These are phyloP conservation scores for Botia almorhae DNA, from an alignment of 2,797 vertebrate species.

Conservation along the genomic window DNA sequence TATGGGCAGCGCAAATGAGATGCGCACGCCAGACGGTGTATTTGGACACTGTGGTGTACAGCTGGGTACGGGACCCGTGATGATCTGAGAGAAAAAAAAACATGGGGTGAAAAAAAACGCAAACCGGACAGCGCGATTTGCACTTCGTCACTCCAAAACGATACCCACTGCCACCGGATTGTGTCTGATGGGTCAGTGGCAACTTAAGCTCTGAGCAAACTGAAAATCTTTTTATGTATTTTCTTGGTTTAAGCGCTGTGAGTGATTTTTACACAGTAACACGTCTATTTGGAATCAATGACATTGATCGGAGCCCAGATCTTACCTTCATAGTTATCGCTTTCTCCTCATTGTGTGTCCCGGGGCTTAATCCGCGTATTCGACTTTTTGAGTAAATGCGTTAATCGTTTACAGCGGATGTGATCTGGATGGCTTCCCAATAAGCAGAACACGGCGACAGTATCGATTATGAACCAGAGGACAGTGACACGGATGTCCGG, in stretches of 20 bases:
- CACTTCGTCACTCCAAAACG: constrained; percentile 58
- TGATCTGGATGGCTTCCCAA: constrained; percentile 29
- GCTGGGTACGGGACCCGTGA: constrained; percentile 69
- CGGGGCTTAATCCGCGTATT: constrained; percentile 37
- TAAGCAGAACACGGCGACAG: constrained; percentile 47
- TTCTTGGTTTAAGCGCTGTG: not conserved
- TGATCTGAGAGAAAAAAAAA: constrained; percentile 65
- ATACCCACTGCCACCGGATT: not conserved
- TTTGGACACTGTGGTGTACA: constrained; percentile 72
- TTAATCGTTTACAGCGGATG: constrained; percentile 32
- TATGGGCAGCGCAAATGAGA: constrained; percentile 70
- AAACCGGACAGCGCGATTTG: constrained; percentile 72
- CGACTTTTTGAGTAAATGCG: constrained; percentile 45
- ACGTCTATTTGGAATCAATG: constrained; percentile 7
- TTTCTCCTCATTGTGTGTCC: constrained; percentile 54
- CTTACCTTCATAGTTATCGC: constrained; percentile 75
- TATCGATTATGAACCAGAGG: constrained; percentile 55
- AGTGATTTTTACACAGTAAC: constrained; percentile 27
- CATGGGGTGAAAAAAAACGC: constrained; percentile 51
- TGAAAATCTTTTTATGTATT: not conserved
- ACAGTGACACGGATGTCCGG: constrained; percentile 65
- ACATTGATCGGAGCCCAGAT: not conserved
- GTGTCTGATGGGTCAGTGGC: not conserved
- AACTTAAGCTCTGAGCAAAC: constrained; percentile 29
- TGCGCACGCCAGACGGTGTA: constrained; percentile 74